Conservation (phyloP, 2,888 invertebrate species). For the Scaptomyza parva region DNA sequence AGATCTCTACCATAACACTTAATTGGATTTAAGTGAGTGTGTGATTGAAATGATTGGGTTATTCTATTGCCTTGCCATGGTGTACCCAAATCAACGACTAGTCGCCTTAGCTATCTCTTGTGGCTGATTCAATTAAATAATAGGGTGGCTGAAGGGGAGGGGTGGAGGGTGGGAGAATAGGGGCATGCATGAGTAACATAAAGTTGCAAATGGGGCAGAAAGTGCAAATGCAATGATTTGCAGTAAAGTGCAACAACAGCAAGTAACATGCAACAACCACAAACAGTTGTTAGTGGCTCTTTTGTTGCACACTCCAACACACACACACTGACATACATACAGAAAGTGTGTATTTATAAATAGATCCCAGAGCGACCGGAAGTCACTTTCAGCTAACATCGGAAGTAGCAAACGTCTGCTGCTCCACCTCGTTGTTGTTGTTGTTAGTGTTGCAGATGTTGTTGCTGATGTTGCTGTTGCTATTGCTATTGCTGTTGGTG, state of each 20-base stretch:
- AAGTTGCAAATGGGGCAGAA: slow-evolving; percentile 6
- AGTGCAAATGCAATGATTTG: slow-evolving; percentile 46
- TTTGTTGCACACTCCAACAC: slow-evolving; percentile 16
- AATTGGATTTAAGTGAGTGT: background rate
- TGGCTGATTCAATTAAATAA: slow-evolving; percentile 68
- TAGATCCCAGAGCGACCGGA: slow-evolving; percentile 64
- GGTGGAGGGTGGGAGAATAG: no score
- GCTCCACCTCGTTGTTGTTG: slow-evolving; percentile 10
- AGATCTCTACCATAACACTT: background rate
- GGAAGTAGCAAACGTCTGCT: slow-evolving; percentile 69
- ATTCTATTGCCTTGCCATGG: background rate
- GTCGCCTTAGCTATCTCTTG: slow-evolving; percentile 36
- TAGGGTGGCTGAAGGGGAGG: background rate
- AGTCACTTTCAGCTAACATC: slow-evolving; percentile 67
- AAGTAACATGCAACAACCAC: slow-evolving; percentile 20
- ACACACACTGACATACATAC: slow-evolving; percentile 3
- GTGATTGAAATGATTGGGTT: background rate
- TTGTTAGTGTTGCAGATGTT: slow-evolving; percentile 6
- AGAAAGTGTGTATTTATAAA: slow-evolving; percentile 20
- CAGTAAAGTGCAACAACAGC: slow-evolving; percentile 32
- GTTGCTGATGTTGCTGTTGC: slow-evolving; percentile 14
- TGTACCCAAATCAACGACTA: slow-evolving; percentile 34
- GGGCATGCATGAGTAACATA: slow-evolving; percentile 3
- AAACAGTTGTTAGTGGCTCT: slow-evolving; percentile 17
- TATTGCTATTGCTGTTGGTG: slow-evolving; percentile 13